Evolutionary conservation across 2,888 invertebrate species (phyloP).

Genomic region (Rhagonycha lutea): DNA sequence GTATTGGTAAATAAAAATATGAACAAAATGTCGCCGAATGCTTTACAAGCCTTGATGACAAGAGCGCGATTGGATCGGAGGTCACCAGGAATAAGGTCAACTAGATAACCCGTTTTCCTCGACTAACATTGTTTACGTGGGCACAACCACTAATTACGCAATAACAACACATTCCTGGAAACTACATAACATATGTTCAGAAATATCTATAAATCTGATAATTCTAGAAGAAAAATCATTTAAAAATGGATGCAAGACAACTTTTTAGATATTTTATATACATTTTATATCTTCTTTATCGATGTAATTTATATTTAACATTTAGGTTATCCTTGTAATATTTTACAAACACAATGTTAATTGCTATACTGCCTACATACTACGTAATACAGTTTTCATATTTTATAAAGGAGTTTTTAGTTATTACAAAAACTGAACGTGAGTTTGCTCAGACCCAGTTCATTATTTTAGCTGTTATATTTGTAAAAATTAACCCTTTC

Average conservation of each 20-base stretch:
- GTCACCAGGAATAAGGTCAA: constrained; percentile 54
- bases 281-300: not conserved
- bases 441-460: not conserved
- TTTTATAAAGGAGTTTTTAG: not conserved
- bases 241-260: not conserved
- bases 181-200: constrained; percentile 33
- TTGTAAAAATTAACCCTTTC: not conserved
- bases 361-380: not conserved
- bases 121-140: constrained; percentile 54
- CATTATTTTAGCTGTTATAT: not conserved
- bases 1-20: not conserved
- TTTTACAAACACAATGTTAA: not conserved
- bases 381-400: not conserved
- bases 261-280: not conserved
- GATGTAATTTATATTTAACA: not conserved
- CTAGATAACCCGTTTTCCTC: constrained; percentile 54
- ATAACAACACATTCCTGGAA: constrained; percentile 46
- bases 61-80: constrained; percentile 50
- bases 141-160: constrained; percentile 47
- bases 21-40: constrained; percentile 34
- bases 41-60: constrained; percentile 34
- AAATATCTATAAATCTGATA: constrained; percentile 24
- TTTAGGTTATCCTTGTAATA: not conserved
- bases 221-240: not conserved
- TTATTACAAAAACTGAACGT: not conserved